Percentiles rank a stretch among this genome's conserved stretches.
phyloP scores from a whole-genome alignment of 1,140 invertebrate genomes.

The Drosophila lowei region DNA sequence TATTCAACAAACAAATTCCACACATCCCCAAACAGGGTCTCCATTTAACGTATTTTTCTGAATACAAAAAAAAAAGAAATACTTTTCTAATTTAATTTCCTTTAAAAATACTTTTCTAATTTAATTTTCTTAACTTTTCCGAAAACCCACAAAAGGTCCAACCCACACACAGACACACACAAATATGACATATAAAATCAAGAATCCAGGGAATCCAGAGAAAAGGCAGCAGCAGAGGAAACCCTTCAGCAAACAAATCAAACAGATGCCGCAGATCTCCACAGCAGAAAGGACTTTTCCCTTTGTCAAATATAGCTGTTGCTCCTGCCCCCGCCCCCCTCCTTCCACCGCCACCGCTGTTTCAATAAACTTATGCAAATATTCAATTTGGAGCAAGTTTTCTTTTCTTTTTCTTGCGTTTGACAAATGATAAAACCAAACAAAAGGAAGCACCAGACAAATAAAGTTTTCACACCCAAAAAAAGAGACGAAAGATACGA shows the following conservation, averaged over 20 bases:
- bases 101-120: too few species aligned
- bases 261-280: slow-evolving; percentile 31
- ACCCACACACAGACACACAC: neutral
- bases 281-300: neutral
- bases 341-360: slow-evolving; percentile 24
- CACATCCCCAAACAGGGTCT: too few species aligned
- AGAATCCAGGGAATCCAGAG: neutral
- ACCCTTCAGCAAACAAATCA: slow-evolving; percentile 50
- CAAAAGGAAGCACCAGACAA: slow-evolving; percentile 69
- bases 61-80: too few species aligned
- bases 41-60: too few species aligned
- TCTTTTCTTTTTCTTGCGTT: slow-evolving; percentile 35
- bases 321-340: neutral
- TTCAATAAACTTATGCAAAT: slow-evolving; percentile 81
- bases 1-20: too few species aligned
- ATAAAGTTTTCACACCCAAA: slow-evolving; percentile 71
- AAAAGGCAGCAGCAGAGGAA: slow-evolving; percentile 12
- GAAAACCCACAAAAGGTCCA: too few species aligned
- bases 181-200: slow-evolving; percentile 26
- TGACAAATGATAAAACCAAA: slow-evolving; percentile 79
- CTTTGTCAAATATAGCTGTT: slow-evolving; percentile 17
- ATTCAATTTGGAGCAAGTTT: slow-evolving; percentile 69
- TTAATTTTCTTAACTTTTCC: too few species aligned
- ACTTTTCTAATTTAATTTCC: too few species aligned
- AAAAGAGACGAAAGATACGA: slow-evolving; percentile 22